Percentiles rank a stretch among this genome's conserved stretches.
These are phyloP conservation scores for Acleris sparsana DNA, from an alignment of 2,888 invertebrate genomes.

Conservation along the genomic window DNA sequence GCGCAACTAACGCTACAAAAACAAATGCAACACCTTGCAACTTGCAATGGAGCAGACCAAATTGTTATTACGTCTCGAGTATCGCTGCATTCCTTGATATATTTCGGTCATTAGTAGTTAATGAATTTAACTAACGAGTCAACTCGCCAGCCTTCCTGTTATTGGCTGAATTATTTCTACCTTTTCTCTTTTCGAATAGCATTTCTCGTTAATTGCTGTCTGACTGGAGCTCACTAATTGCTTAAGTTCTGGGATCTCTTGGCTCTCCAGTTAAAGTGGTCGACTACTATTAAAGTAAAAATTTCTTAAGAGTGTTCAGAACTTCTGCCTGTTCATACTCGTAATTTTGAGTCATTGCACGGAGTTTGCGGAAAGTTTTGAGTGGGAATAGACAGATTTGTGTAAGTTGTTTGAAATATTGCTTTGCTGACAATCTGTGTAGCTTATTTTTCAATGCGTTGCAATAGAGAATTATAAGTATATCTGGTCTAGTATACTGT, in stretches of 20 bases:
- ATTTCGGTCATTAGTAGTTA: conserved; percentile 74
- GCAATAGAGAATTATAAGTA: background rate
- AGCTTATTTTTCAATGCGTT: background rate
- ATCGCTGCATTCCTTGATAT: conserved; percentile 53
- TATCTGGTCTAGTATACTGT: no score
- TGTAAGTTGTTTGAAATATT: conserved; percentile 8
- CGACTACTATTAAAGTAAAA: conserved; percentile 76
- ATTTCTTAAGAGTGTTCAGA: conserved; percentile 72
- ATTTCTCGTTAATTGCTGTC: conserved; percentile 82
- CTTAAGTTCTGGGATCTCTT: conserved; percentile 81
- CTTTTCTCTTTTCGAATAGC: conserved; percentile 78
- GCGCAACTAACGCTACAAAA: background rate
- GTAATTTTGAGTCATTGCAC: conserved; percentile 55
- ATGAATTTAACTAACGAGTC: conserved; percentile 78
- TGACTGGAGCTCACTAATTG: conserved; percentile 80
- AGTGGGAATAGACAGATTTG: conserved; percentile 28
- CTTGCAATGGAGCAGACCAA: background rate
- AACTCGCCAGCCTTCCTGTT: conserved; percentile 59
- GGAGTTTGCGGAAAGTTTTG: conserved; percentile 35
- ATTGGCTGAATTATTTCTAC: conserved; percentile 80
- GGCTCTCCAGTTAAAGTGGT: conserved; percentile 74
- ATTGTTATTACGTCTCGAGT: conserved; percentile 11
- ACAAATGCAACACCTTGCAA: conserved; percentile 9
- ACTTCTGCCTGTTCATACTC: conserved; percentile 62
- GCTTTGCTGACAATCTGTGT: background rate